These are phyloP conservation scores for Zootermopsis nevadensis DNA, from an alignment of 2,888 invertebrate species.

Conservation along the genomic window DNA sequence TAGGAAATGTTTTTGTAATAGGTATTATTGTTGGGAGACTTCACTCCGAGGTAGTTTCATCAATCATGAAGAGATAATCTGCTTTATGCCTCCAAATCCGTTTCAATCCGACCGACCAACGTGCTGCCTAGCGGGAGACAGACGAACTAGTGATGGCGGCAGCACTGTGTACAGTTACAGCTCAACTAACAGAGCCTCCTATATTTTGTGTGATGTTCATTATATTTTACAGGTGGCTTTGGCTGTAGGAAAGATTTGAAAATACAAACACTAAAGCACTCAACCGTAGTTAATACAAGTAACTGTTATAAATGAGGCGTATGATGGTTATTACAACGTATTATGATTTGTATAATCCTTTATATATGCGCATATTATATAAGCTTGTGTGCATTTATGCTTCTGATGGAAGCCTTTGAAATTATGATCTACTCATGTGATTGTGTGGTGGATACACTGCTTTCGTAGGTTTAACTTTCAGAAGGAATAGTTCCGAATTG, in stretches of 20 bases:
- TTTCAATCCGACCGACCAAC: constrained; percentile 46
- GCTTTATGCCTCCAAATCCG: constrained; percentile 58
- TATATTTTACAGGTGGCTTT: constrained; percentile 22
- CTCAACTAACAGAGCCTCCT: constrained; percentile 29
- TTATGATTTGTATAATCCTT: constrained; percentile 36
- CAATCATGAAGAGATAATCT: constrained; percentile 76
- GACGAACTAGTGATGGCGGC: constrained; percentile 29
- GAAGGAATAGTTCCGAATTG: too few species aligned
- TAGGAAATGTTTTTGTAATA: constrained; percentile 27
- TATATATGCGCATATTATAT: neutral
- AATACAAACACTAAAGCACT: constrained; percentile 16
- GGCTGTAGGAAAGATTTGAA: constrained; percentile 21
- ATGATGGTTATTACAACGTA: constrained; percentile 36
- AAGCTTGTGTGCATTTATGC: neutral
- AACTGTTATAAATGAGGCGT: constrained; percentile 36
- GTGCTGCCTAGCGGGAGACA: constrained; percentile 34
- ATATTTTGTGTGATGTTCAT: constrained; percentile 30
- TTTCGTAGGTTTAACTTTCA: too few species aligned
- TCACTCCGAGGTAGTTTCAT: constrained; percentile 64
- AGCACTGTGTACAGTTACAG: constrained; percentile 15
- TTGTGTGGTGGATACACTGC: neutral
- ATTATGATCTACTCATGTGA: neutral
- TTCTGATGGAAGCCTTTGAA: neutral
- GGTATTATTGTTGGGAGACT: constrained; percentile 56
- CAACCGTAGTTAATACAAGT: neutral